A percentile compares a stretch with the other conserved stretches of the same genome.
phyloP scores from a whole-genome alignment of 1,140 invertebrate species.

The Pseudoatta argentina region DNA sequence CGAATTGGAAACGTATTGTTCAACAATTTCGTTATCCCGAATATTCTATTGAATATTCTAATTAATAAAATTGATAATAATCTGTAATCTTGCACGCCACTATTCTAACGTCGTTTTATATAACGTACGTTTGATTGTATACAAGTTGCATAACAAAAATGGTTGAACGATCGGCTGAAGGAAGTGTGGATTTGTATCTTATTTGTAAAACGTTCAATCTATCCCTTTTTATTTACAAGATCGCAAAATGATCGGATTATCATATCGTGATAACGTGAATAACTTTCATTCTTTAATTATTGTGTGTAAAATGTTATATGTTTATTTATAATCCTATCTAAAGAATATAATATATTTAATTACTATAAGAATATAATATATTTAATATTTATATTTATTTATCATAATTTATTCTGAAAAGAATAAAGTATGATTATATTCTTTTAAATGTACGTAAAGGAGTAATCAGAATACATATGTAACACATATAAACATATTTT shows the following conservation, averaged over 20 bases:
- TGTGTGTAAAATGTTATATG: not conserved
- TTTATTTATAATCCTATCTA: not conserved
- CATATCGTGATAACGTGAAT: not conserved
- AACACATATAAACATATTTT: not conserved
- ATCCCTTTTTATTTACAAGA: not conserved
- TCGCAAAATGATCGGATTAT: constrained; percentile 1
- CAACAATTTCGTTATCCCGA: constrained; percentile 4
- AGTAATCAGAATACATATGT: not conserved
- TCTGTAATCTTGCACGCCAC: constrained; percentile 3
- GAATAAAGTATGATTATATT: not conserved
- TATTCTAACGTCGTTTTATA: constrained; percentile 33
- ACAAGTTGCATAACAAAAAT: constrained; percentile 41
- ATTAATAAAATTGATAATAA: constrained; percentile 38
- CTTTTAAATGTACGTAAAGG: not conserved
- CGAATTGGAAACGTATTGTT: not conserved
- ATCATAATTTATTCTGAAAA: constrained; percentile 12
- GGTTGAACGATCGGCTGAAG: constrained; percentile 35
- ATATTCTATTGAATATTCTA: not conserved
- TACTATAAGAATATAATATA: not conserved
- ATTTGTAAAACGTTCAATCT: constrained; percentile 12
- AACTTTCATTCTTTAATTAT: constrained; percentile 6
- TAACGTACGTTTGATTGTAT: constrained; percentile 16
- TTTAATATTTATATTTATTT: not conserved
- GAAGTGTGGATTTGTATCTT: constrained; percentile 19
- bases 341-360: not conserved